Evolutionary conservation across 2,888 invertebrate species (phyloP), one percentile per base, ranked within the genome.

Genomic region (Ophion obscuratus): DNA sequence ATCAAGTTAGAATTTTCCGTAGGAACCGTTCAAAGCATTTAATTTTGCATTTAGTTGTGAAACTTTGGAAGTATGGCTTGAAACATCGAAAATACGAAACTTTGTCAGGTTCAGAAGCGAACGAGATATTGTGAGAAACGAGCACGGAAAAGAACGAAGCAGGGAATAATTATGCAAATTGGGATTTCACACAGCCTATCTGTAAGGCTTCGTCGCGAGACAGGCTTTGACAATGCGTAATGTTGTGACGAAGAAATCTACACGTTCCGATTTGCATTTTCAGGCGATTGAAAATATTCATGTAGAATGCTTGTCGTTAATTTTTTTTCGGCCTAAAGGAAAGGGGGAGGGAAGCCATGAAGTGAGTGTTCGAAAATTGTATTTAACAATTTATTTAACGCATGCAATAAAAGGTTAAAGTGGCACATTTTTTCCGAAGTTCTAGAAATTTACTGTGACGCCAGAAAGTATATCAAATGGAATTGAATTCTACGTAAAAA

Each of bases 161-260:
- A 68, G 68, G 24, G 20, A 20, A 47, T 24, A 68, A 68, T 47
- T 68, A 24, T 68, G 68, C 68, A 47, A 68, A 68, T 47, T 67
- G 67, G 36, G 20, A 68, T 17, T 68, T 10, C 24, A 68, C 68
- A 47, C 11, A 44, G 47, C n/a, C 36, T 67, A 67, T 40, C 67
- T 67, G 1, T 40, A 67, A 4, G 67, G 67, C 40, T 67, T 67
- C 67, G 17, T 64, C 20, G 64, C 17, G 9, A 27, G 36, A 36
- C 7, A 67, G 40, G 36, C 36, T 67, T 67, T 40, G 17, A 9
- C 67, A 67, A 9, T 67, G 36, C 10, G n/a, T n/a, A 67, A 67
- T 67, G n/a, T 67, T 40, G 67, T 67, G 40, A 67, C 67, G 40
- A 9, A 40, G 20, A 2, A 40, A 17, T 67, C 17, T 17, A 14